Evolutionary conservation across 1,140 invertebrate genomes (phyloP).

Genomic region (Papilio dardanus): DNA sequence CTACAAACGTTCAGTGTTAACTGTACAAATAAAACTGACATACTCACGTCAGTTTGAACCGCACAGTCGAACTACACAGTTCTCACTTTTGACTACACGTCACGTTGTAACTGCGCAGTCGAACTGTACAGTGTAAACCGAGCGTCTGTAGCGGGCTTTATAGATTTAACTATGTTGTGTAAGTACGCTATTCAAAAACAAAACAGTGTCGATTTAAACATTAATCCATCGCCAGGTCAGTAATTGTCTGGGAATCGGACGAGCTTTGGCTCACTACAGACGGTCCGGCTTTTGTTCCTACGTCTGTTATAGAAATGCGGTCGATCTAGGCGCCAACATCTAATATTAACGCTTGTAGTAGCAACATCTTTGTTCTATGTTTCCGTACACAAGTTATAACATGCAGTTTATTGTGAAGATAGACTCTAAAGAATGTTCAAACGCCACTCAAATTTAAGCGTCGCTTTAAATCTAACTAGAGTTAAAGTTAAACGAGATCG

Average conservation of each 20-base stretch:
- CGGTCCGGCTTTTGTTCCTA: background rate
- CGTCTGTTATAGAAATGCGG: background rate
- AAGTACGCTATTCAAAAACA: background rate
- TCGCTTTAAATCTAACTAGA: no score
- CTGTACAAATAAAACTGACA: no score
- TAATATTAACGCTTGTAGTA: slow-evolving; percentile 2
- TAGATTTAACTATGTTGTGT: background rate
- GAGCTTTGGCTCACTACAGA: slow-evolving; percentile 23
- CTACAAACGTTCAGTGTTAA: no score
- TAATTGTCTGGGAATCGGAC: slow-evolving; percentile 10
- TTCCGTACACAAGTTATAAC: background rate
- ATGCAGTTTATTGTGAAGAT: background rate
- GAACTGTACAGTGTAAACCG: no score
- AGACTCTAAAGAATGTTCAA: no score
- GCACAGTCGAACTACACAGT: no score
- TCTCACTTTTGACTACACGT: no score
- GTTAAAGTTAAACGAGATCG: no score
- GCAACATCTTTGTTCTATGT: background rate
- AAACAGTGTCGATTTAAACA: background rate
- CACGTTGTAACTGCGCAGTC: no score
- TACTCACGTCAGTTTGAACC: no score
- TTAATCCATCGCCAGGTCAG: background rate
- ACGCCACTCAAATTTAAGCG: no score
- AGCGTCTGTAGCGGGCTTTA: background rate
- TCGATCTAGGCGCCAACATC: slow-evolving; percentile 1